These are phyloP conservation scores for Anodontia alba DNA, from an alignment of 2,888 invertebrate species.

Conservation along the genomic window DNA sequence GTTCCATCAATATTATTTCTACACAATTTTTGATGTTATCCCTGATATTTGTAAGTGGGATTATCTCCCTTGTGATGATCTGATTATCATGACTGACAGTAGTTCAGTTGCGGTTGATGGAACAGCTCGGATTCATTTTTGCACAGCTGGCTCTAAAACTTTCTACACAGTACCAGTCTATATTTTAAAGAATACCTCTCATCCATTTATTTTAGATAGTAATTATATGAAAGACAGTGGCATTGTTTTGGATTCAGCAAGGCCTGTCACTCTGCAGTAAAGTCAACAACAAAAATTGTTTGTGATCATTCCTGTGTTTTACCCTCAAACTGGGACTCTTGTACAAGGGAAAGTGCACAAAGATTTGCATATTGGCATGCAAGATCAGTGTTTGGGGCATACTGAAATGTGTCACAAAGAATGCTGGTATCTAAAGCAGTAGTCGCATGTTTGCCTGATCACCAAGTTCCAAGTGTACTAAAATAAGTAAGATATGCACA, in stretches of 20 bases:
- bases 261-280: neutral
- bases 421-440: conserved; percentile 22
- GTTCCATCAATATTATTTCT: conserved; percentile 26
- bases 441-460: conserved; percentile 5
- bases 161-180: conserved; percentile 17
- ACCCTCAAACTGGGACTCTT: no score
- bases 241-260: conserved; percentile 6
- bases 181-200: conserved; percentile 15
- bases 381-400: conserved; percentile 21
- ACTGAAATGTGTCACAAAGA: conserved; percentile 3
- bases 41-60: neutral
- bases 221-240: conserved; percentile 18
- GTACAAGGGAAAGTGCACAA: conserved; percentile 7
- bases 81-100: conserved; percentile 22
- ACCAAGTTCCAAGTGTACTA: conserved; percentile 18
- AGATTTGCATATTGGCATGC: conserved; percentile 13
- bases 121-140: no score
- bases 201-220: conserved; percentile 25
- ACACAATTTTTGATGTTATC: neutral
- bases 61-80: neutral
- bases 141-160: neutral
- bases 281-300: neutral
- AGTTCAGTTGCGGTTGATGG: no score
- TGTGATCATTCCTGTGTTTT: conserved; percentile 17
- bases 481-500: no score